A percentile compares a stretch with the other conserved stretches of the same genome.
Evolutionary conservation across 2,797 vertebrate genomes (phyloP).

Genomic region (Orientallactaga sibirica): DNA sequence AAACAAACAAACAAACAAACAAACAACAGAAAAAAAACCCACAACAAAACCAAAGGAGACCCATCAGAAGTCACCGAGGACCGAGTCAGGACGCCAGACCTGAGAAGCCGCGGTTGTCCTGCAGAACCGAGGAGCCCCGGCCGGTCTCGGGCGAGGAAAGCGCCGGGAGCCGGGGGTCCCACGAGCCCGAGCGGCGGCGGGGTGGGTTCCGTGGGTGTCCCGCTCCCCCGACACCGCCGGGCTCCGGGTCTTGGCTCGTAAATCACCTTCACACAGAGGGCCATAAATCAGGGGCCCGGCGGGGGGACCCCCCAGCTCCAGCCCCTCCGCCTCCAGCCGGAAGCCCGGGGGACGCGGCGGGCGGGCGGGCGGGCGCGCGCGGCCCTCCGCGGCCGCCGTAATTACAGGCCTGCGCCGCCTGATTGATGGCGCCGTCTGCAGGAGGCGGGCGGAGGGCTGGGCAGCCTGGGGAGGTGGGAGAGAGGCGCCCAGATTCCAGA

Average conservation of each 20-base stretch:
- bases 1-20: too few species aligned
- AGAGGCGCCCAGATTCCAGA: slow-evolving; percentile 24
- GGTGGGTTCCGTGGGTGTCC: slow-evolving; percentile 69
- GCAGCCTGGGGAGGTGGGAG: background rate
- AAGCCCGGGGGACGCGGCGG: slow-evolving; percentile 82
- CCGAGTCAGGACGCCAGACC: background rate
- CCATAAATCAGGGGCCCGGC: slow-evolving; percentile 87
- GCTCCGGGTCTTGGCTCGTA: slow-evolving; percentile 85
- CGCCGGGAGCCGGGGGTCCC: rapidly evolving
- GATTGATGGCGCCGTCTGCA: slow-evolving; percentile 72
- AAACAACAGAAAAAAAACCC: too few species aligned
- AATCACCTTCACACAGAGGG: slow-evolving; percentile 86
- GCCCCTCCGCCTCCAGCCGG: slow-evolving; percentile 69
- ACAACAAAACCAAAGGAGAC: background rate
- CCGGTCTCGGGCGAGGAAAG: background rate
- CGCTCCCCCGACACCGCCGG: slow-evolving; percentile 80
- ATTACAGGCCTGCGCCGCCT: slow-evolving; percentile 85
- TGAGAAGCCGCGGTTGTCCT: too few species aligned
- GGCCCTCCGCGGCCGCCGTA: slow-evolving; percentile 66
- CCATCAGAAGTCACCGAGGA: background rate
- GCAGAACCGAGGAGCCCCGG: background rate
- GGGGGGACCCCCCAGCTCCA: slow-evolving; percentile 68
- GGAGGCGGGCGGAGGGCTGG: background rate
- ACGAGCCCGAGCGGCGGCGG: too few species aligned
- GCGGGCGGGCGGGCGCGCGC: slow-evolving; percentile 69